Conservation (phyloP, 2,888 invertebrate species). For the Stenolophus ochropezus region DNA sequence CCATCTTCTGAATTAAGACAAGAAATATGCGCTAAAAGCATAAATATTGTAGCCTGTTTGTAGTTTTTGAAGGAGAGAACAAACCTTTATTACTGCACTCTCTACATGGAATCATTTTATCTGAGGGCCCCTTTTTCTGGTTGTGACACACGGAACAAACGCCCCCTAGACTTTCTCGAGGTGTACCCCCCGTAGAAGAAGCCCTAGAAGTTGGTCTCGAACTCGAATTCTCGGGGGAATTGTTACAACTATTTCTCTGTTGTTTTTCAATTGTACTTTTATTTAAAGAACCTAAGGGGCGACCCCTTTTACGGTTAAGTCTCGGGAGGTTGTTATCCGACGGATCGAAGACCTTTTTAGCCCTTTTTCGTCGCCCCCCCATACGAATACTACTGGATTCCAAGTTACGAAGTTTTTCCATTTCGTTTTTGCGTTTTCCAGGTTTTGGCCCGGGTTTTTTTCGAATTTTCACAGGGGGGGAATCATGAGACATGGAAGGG, state of each 20-base stretch:
- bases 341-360: conserved; percentile 90
- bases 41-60: neutral
- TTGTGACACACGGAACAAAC: conserved; percentile 79
- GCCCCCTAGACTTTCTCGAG: conserved; percentile 74
- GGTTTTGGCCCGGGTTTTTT: conserved; percentile 65
- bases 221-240: neutral
- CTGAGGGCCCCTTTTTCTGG: conserved; percentile 77
- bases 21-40: conserved; percentile 78
- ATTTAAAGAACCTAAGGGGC: conserved; percentile 79
- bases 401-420: conserved; percentile 45
- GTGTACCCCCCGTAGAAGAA: conserved; percentile 73
- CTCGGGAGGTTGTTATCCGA: conserved; percentile 87
- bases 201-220: conserved; percentile 72
- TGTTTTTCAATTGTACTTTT: conserved; percentile 77
- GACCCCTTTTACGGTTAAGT: conserved; percentile 78
- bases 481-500: too few relatives aligned
- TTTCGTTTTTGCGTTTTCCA: conserved; percentile 61
- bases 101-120: conserved; percentile 80
- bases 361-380: conserved; percentile 78
- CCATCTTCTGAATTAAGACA: conserved; percentile 82
- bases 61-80: neutral
- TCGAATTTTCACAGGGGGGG: conserved; percentile 61
- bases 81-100: conserved; percentile 83
- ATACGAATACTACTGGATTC: conserved; percentile 70
- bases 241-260: conserved; percentile 53